Evolutionary conservation across 1,140 invertebrate genomes (phyloP).

Genomic region (Drosophila albomicans): DNA sequence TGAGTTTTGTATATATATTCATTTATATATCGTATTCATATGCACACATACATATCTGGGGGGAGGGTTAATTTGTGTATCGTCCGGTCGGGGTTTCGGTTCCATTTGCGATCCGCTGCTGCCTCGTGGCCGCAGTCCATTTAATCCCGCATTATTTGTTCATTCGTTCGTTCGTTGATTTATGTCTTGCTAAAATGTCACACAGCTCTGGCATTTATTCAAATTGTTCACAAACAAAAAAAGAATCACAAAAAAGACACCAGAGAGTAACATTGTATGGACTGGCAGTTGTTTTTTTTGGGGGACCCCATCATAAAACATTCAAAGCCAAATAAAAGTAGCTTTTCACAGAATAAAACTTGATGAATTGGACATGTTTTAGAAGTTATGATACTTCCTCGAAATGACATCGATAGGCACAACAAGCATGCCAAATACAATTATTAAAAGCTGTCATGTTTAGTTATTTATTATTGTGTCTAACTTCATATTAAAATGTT

Average conservation of each 20-base stretch:
- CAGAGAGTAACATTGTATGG: conserved; percentile 2
- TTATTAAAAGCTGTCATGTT: no score
- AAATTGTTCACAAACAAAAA: conserved; percentile 57
- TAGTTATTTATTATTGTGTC: no score
- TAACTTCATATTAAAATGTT: no score
- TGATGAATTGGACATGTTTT: conserved; percentile 31
- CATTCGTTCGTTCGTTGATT: conserved; percentile 68
- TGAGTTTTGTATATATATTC: conserved; percentile 22
- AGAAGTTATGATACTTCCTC: conserved; percentile 14
- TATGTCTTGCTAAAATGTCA: conserved; percentile 78
- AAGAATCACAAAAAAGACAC: conserved; percentile 20
- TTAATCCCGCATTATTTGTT: conserved; percentile 79
- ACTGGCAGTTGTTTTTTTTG: conserved; percentile 15
- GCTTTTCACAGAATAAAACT: conserved; percentile 37
- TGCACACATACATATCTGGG: conserved; percentile 10
- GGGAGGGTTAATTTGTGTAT: conserved; percentile 74
- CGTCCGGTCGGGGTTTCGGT: conserved; percentile 55
- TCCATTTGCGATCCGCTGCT: conserved; percentile 23
- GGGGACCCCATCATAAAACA: conserved; percentile 36
- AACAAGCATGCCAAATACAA: no score
- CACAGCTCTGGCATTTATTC: conserved; percentile 71
- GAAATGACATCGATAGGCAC: conserved; percentile 4
- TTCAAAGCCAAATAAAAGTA: conserved; percentile 25
- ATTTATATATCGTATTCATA: conserved; percentile 3
- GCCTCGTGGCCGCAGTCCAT: conserved; percentile 44